phyloP scores from a whole-genome alignment of 2,888 invertebrate species.

The Caenorhabditis imperialis region DNA sequence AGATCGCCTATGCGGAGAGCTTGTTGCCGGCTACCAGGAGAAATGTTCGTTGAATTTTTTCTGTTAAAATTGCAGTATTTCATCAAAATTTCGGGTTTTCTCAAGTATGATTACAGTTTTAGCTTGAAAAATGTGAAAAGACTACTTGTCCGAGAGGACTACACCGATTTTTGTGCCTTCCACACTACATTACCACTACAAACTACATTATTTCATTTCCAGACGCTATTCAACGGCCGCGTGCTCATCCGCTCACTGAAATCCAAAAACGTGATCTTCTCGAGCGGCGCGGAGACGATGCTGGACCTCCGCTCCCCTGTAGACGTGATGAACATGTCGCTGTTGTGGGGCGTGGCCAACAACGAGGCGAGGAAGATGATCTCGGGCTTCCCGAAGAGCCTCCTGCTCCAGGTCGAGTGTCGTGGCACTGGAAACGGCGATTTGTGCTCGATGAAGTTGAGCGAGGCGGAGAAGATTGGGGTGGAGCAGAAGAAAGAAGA shows the following conservation, averaged over 20 bases:
- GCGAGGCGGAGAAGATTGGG: constrained; percentile 41
- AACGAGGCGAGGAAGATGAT: constrained; percentile 66
- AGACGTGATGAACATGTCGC: constrained; percentile 76
- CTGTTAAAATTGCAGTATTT: too few species aligned
- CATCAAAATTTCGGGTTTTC: too few species aligned
- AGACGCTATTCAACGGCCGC: constrained; percentile 67
- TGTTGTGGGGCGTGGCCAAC: constrained; percentile 69
- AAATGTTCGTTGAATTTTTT: constrained; percentile 49
- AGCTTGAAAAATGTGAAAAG: too few species aligned
- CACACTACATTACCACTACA: too few species aligned
- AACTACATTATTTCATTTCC: constrained; percentile 9
- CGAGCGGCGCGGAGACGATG: constrained; percentile 66
- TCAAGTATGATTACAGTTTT: too few species aligned
- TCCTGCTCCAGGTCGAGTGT: constrained; percentile 72
- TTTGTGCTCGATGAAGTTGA: constrained; percentile 58
- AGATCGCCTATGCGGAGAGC: constrained; percentile 56
- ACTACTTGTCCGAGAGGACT: too few species aligned
- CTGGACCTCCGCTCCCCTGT: constrained; percentile 76
- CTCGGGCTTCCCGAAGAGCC: constrained; percentile 65
- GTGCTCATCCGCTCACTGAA: constrained; percentile 60
- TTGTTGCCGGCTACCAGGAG: constrained; percentile 43
- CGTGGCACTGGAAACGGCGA: constrained; percentile 72
- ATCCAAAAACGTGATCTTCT: constrained; percentile 68
- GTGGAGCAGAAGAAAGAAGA: constrained; percentile 5
- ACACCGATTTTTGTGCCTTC: background rate